Base-by-base conservation (phyloP, 2,888 invertebrate species). In the Labia minor region DNA sequence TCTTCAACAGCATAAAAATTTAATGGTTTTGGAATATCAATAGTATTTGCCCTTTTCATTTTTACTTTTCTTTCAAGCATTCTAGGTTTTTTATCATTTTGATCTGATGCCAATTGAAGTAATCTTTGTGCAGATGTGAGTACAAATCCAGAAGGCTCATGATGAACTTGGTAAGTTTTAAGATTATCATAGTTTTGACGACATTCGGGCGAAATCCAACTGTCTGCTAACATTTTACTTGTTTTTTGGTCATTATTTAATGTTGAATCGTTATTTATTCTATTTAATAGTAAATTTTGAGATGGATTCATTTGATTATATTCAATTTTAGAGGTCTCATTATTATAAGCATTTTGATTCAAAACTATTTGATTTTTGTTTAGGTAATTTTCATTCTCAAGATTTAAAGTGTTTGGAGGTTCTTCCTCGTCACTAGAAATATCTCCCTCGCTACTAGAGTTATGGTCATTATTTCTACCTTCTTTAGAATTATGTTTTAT, bases 41-140 rank as follows among this genome's bases (percentile, higher is more conserved):
- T 90, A 1, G 93, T 93, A 72, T 93, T 93, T 1, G 92, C 92
- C 16, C 92, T 83, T 77, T 92, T 92, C 86, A 92, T 89, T 72
- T 87, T 85, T 20, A 86, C 80, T 74, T 89, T 90, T 72, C 87
- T 88, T 69, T 81, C 83, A 65, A 80, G 37, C 49, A 62, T 37
- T 61, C 37, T 19, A 26, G 65, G 69, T 62, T 71, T 71, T 3
- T 66, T 67, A 64, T 62, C 18, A 21, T 70, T 70, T 68, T 69
- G 70, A 62, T 71, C 71, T 21, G 73, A 69, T 1, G 73, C 73
- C 66, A 72, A 70, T 68, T 73, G 72, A 19, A 73, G 68, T 1
- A 74, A 70, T 66, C 73, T 71, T 67, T 74, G 72, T 16, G 73
- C 73, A 18, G 70, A 68, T 21, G 69, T 49, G 14, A 49, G 49